phyloP scores from a whole-genome alignment of 2,113 vertebrate genomes.

The Chiloscyllium plagiosum region DNA sequence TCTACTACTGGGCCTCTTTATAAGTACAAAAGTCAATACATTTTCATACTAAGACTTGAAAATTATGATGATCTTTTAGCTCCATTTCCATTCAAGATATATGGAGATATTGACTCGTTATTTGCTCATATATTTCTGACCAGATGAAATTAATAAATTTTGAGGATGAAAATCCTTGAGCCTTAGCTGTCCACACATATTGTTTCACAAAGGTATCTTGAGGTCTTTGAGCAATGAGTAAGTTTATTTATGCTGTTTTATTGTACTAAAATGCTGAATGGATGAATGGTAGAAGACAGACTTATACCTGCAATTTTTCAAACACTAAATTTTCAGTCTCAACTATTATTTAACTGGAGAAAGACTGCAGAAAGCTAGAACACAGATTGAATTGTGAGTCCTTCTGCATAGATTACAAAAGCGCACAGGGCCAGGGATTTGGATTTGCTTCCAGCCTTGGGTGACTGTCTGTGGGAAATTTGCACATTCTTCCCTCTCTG shows the following conservation, averaged over 20 bases:
- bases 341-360: not conserved
- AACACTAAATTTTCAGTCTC: not conserved
- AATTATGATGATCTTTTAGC: not conserved
- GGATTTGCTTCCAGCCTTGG: too few species aligned
- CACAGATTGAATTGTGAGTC: too few species aligned
- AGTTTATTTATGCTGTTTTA: not conserved
- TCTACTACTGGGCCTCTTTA: not conserved
- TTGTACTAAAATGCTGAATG: not conserved
- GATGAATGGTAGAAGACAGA: not conserved
- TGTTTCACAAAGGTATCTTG: not conserved
- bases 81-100: not conserved
- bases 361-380: too few species aligned
- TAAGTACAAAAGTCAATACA: not conserved
- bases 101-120: not conserved
- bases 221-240: not conserved
- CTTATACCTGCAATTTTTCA: not conserved
- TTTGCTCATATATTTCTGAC: not conserved
- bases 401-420: too few species aligned
- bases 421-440: too few species aligned
- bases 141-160: not conserved
- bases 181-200: not conserved
- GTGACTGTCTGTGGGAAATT: too few species aligned
- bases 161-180: not conserved
- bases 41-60: not conserved
- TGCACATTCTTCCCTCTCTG: too few species aligned